Conservation (phyloP, 64 coral and sea anemone species). For the Acropora tenuis region DNA sequence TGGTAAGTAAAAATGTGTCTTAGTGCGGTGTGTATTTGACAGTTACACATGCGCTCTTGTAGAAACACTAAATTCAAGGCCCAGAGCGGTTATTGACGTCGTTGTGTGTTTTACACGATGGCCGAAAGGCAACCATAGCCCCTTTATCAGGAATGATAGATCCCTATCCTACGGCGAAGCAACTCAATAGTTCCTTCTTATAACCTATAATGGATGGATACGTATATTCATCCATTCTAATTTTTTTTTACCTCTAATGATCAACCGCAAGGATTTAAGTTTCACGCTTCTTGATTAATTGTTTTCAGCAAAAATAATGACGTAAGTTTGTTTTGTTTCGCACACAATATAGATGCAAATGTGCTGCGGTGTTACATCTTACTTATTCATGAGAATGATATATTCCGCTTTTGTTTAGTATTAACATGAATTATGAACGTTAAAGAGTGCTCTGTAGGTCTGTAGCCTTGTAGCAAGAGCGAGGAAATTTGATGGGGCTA, state of each 20-base stretch:
- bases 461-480: background rate
- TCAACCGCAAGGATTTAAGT: background rate
- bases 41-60: too few species aligned
- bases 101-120: too few species aligned
- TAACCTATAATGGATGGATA: too few species aligned
- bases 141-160: too few species aligned
- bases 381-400: constrained; percentile 26
- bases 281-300: constrained; percentile 1
- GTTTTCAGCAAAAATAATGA: background rate
- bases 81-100: too few species aligned
- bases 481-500: background rate
- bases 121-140: too few species aligned
- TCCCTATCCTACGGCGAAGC: too few species aligned
- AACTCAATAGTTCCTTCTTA: too few species aligned
- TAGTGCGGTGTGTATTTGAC: too few species aligned
- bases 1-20: too few species aligned
- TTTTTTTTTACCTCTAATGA: background rate
- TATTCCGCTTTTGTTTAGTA: constrained; percentile 25
- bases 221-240: too few species aligned
- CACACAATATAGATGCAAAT: constrained; percentile 11
- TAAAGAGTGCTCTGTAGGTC: background rate
- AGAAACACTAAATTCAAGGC: too few species aligned
- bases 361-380: background rate
- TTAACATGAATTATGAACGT: background rate
- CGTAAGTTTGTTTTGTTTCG: background rate